Base-by-base conservation (phyloP, 2,888 invertebrate genomes). In the Eupithecia tripunctaria region DNA sequence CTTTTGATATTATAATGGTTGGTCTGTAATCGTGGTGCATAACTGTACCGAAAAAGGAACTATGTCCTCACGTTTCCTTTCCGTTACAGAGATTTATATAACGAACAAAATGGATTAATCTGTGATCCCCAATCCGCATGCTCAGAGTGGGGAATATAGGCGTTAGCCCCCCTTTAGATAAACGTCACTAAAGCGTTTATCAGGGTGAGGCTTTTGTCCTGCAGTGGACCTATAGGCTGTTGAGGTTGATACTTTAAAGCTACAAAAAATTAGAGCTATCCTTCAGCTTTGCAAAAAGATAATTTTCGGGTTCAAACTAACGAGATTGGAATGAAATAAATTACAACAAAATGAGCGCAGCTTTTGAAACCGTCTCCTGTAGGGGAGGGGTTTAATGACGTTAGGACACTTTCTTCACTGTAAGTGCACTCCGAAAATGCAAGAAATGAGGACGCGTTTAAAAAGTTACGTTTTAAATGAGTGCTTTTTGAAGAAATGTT, bases 371-470 rank as follows among this genome's bases (percentile, higher is more conserved):
- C 56, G 25, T 56, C 12, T 56, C 25, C 12, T 51, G n/a, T 47
- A 27, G 3, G 18, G 6, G 7, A 2, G 51, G 59, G 15, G 15
- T 29, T 29, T 29, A 60, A 63, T 32, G 36, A 36, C 29, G 63
- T 63, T 32, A 63, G 36, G 32, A 63, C 62, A 62, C 21, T 21
- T 62, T 32, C 62, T 63, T 36, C 63, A 36, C 36, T 36, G 10
- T 36, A 63, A 63, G 63, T 63, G 63, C 63, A 36, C 63, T 63
- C 36, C 15, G 63, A 63, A 63, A 63, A 60, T 63, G 62, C 62
- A 29, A n/a, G 32, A 27, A 36, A 29, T 29, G 60, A 29, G 29
- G 2, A 60, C 29, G 18, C 18, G 25, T 18, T 47, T 18, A n/a
- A 21, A 21, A 10, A 47, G n/a, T 10, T 47, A n/a, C 15, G 3